Percentiles rank a stretch among this genome's conserved stretches.
Evolutionary conservation across 2,888 invertebrate species (phyloP).

Genomic region (Aphrophora alni): DNA sequence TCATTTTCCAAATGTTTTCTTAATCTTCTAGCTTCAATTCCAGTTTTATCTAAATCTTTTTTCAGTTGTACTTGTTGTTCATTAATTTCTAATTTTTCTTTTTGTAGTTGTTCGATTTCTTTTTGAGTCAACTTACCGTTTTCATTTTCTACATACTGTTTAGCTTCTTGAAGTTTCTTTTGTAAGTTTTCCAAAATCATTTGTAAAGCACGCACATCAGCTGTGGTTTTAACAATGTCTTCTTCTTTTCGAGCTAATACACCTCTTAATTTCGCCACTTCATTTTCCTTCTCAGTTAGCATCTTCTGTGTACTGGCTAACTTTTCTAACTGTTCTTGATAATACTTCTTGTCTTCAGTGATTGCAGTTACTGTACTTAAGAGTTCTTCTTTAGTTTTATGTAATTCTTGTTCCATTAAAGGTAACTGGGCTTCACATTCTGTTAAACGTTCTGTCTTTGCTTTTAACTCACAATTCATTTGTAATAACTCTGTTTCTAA

Average conservation of each 20-base stretch:
- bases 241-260: constrained; percentile 64
- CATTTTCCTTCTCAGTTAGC: constrained; percentile 63
- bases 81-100: constrained; percentile 53
- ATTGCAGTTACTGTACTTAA: constrained; percentile 54
- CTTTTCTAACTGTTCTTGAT: constrained; percentile 56
- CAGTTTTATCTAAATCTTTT: constrained; percentile 56
- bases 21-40: constrained; percentile 10
- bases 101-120: constrained; percentile 56
- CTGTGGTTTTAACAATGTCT: constrained; percentile 61
- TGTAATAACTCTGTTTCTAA: constrained; percentile 25
- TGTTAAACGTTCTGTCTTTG: constrained; percentile 64
- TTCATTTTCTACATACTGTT: constrained; percentile 61
- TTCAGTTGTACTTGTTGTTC: constrained; percentile 58
- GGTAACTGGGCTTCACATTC: constrained; percentile 66
- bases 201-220: constrained; percentile 51
- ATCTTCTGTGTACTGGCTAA: constrained; percentile 53
- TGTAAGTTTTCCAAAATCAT: constrained; percentile 62
- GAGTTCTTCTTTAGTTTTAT: constrained; percentile 60
- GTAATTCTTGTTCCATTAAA: constrained; percentile 55
- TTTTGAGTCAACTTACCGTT: constrained; percentile 61
- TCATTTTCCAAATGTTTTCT: constrained; percentile 10
- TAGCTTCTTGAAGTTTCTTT: constrained; percentile 61
- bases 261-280: constrained; percentile 63
- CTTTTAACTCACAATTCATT: constrained; percentile 58
- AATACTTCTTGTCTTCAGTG: constrained; percentile 56